Evolutionary conservation across 2,797 vertebrate species (phyloP), one percentile per base, ranked within the genome.

Genomic region (Brachyrhaphis roseni): DNA sequence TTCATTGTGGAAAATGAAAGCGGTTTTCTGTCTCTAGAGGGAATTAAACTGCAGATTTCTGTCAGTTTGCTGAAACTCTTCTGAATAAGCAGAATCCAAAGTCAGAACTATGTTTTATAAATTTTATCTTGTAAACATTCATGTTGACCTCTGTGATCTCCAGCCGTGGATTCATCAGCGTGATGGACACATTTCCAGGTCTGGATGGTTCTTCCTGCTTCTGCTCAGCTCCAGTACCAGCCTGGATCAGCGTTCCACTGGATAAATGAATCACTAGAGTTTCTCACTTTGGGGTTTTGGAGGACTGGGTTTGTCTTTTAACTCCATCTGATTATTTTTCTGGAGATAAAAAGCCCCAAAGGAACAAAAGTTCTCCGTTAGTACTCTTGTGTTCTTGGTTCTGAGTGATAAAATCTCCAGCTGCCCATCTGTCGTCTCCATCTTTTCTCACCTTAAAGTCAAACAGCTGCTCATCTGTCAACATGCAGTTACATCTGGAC

Each of bases 401-500:
- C 8, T 5, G 64, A 39, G 10, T 68, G 64, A 68, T 68, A 23
- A 41, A 68, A 41, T 41, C 20, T 68, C 36, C 36, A 41, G 64
- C 64, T 68, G 64, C 18, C 8, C 15, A 20, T 66, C 62, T 66
- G 62, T 66, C 18, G 8, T 66, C 62, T 66, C 34, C 20, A 1
- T 68, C 62, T 66, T 66, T 66, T 68, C 64, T 68, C 64, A 68
- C 36, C 64, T 68, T 26, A 39, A 39, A 39, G 64, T 66, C 64
- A 41, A 41, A 41, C 64, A 68, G 64, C 64, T 41, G 64, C 64
- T 68, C 36, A 23, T 68, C 20, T 68, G 64, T 68, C 36, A 68
- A 41, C 36, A 68, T 41, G 64, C 15, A 36, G 64, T 26, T 15
- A 39, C 64, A 66, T 66, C 64, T 66, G 64, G 64, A 23, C 64